Conservation (phyloP, 2,888 invertebrate genomes). For the Drosophila conformis region DNA sequence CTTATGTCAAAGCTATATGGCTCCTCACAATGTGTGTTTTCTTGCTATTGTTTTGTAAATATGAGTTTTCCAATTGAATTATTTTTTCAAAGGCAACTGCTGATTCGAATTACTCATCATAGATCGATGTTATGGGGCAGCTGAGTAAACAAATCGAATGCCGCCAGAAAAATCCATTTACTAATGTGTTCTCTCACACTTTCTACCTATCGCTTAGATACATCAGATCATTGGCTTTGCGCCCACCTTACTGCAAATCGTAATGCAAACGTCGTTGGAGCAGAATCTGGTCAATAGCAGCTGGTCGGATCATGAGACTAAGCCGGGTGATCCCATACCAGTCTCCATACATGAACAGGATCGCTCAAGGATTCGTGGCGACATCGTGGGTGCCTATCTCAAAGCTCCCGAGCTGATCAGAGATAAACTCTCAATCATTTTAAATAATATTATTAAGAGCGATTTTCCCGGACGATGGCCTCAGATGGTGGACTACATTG, state of each 20-base stretch:
- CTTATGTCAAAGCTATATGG: no score
- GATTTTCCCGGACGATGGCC: constrained; percentile 99
- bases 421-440: no score
- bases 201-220: constrained; percentile 86
- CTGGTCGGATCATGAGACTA: constrained; percentile 94
- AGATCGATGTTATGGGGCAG: constrained; percentile 39
- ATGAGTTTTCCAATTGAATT: constrained; percentile 11
- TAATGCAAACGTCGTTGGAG: constrained; percentile 95
- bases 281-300: constrained; percentile 94
- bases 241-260: constrained; percentile 95
- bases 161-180: constrained; percentile 24
- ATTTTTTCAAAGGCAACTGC: constrained; percentile 25
- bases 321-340: constrained; percentile 90
- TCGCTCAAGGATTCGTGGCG: constrained; percentile 94
- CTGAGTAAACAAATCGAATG: constrained; percentile 68
- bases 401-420: constrained; percentile 95
- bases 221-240: constrained; percentile 98
- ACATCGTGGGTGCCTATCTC: constrained; percentile 97
- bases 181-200: constrained; percentile 23
- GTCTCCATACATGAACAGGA: constrained; percentile 98
- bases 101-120: constrained; percentile 39
- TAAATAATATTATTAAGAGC: constrained; percentile 92
- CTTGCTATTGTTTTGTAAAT: constrained; percentile 57
- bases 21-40: constrained; percentile 9
- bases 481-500: constrained; percentile 97